Percentiles rank a stretch among this genome's conserved stretches.
Conservation (phyloP, 1,140 invertebrate species). For the Sarcophaga bullata region DNA sequence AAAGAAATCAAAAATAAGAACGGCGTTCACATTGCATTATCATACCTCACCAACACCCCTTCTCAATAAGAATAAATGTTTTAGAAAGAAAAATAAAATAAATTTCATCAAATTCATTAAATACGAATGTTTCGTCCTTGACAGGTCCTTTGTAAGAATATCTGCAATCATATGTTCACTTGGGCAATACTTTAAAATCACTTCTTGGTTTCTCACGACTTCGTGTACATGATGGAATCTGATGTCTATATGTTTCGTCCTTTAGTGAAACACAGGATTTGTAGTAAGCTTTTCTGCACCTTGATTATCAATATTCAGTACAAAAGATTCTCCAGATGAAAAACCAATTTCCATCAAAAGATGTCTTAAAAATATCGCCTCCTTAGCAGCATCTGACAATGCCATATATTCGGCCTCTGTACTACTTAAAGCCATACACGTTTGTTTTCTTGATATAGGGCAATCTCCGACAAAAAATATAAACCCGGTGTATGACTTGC, state of each 20-base stretch:
- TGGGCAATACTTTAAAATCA: neutral
- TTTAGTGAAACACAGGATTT: neutral
- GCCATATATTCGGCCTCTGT: constrained; percentile 37
- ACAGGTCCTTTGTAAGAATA: constrained; percentile 13
- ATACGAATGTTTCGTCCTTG: constrained; percentile 13
- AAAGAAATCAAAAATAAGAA: too few relatives aligned
- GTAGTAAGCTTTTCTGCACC: neutral
- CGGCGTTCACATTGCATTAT: too few relatives aligned
- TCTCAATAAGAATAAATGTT: neutral
- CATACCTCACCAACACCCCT: neutral
- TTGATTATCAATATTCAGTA: constrained; percentile 8
- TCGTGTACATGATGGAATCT: neutral
- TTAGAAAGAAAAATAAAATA: neutral
- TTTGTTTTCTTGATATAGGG: constrained; percentile 14
- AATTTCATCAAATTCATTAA: neutral
- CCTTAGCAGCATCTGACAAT: constrained; percentile 13
- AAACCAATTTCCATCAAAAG: constrained; percentile 44
- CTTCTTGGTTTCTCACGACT: neutral
- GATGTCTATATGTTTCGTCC: neutral
- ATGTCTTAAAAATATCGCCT: constrained; percentile 34
- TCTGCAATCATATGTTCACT: constrained; percentile 28
- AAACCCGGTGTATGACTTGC: constrained; percentile 37
- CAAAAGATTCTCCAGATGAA: neutral
- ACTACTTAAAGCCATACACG: constrained; percentile 13
- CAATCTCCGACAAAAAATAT: neutral